phyloP scores from a whole-genome alignment of 2,113 vertebrate genomes.

The Hylia prasina region DNA sequence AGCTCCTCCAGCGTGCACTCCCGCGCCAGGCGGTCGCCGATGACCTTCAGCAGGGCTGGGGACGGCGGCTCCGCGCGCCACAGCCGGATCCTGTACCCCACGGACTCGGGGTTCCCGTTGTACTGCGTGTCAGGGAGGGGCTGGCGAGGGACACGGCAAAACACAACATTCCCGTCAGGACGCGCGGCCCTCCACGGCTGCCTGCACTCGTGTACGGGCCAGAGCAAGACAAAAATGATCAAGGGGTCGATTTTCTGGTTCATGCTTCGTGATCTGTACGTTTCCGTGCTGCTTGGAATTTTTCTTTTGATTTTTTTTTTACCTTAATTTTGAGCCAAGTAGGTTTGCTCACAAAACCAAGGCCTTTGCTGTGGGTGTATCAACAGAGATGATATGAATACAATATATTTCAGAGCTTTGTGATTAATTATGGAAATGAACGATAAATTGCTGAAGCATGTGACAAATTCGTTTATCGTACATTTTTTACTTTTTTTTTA shows the following conservation, averaged over 20 bases:
- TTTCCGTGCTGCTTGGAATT: neutral
- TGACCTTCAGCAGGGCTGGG: conserved; percentile 49
- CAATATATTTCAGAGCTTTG: conserved; percentile 23
- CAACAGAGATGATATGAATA: neutral
- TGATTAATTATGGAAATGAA: conserved; percentile 61
- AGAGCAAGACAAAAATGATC: neutral
- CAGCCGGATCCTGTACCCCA: conserved; percentile 85
- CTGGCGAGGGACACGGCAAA: conserved; percentile 35
- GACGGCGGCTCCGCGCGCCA: conserved; percentile 72
- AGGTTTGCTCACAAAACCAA: neutral
- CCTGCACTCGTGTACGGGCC: neutral
- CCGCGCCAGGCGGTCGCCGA: conserved; percentile 72
- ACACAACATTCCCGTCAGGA: neutral
- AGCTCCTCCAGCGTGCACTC: conserved; percentile 84
- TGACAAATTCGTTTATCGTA: conserved; percentile 56
- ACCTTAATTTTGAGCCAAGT: neutral
- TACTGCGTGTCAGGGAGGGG: conserved; percentile 85
- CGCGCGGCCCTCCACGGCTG: neutral
- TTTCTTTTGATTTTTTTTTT: neutral
- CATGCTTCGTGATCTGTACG: fast-evolving
- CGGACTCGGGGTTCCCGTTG: conserved; percentile 87
- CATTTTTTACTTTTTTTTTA: neutral
- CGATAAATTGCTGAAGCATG: conserved; percentile 61
- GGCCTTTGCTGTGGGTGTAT: neutral
- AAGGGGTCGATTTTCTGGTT: neutral